Evolutionary conservation across 2,888 invertebrate genomes (phyloP).

Genomic region (Metallyticus violacea): DNA sequence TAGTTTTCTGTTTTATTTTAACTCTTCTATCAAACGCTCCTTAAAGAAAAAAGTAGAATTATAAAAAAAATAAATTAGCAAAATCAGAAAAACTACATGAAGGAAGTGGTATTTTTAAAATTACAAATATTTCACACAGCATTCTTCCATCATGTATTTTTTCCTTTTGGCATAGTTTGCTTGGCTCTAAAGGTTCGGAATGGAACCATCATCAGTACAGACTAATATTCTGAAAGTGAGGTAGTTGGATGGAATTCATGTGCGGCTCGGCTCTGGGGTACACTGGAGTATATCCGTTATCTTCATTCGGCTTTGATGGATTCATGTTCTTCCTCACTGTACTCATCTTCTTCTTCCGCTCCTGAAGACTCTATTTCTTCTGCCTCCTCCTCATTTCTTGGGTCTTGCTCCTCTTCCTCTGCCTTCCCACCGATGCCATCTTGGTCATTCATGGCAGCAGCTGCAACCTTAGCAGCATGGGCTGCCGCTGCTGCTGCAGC

Average conservation of each 20-base stretch:
- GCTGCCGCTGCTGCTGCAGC: conserved; percentile 57
- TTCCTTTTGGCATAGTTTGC: background rate
- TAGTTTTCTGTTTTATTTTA: background rate
- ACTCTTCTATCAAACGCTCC: background rate
- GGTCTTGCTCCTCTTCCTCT: conserved; percentile 18
- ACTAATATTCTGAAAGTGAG: conserved; percentile 47
- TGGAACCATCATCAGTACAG: conserved; percentile 30
- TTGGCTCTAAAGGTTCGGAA: conserved; percentile 4
- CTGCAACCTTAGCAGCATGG: conserved; percentile 62
- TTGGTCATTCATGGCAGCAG: conserved; percentile 37
- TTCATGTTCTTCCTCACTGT: conserved; percentile 51
- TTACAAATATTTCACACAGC: background rate
- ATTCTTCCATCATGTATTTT: background rate
- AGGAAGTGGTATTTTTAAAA: background rate
- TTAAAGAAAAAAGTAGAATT: background rate
- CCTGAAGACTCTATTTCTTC: conserved; percentile 56
- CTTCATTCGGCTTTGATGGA: conserved; percentile 47
- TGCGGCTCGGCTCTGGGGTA: conserved; percentile 7
- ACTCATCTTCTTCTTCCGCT: conserved; percentile 54
- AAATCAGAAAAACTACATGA: conserved; percentile 11
- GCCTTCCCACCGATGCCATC: conserved; percentile 22
- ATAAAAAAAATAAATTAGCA: conserved; percentile 2
- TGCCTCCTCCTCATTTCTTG: conserved; percentile 41
- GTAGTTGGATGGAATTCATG: conserved; percentile 57
- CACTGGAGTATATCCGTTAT: background rate